Percentiles rank a stretch among this genome's conserved stretches.
These are phyloP conservation scores for Cistogaster globosa DNA, from an alignment of 2,888 invertebrate genomes.

Conservation along the genomic window DNA sequence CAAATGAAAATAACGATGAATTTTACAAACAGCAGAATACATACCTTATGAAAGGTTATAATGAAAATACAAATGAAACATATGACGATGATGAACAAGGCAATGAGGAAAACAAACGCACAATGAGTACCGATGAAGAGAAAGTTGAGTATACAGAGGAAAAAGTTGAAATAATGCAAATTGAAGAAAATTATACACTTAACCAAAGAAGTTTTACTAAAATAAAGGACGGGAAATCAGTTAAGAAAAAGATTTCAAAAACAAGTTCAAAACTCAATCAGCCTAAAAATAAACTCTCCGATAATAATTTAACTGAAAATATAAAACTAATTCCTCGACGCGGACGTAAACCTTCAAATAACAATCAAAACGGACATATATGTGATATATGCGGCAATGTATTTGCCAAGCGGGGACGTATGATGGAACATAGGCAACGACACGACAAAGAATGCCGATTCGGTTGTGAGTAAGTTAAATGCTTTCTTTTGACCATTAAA, in stretches of 20 bases:
- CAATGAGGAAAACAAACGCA: neutral
- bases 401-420: slow-evolving; percentile 79
- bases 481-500: neutral
- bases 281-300: neutral
- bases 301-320: slow-evolving; percentile 3
- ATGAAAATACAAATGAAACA: slow-evolving; percentile 21
- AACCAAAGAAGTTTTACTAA: neutral
- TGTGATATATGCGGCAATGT: slow-evolving; percentile 81
- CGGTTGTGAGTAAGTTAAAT: slow-evolving; percentile 79
- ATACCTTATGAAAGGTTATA: neutral
- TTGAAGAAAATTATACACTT: neutral
- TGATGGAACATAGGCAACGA: slow-evolving; percentile 80
- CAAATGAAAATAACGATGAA: neutral
- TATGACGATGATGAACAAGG: slow-evolving; percentile 33
- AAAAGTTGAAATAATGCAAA: neutral
- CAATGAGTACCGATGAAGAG: neutral
- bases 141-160: slow-evolving; percentile 14
- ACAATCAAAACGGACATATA: slow-evolving; percentile 77
- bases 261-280: neutral
- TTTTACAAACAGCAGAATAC: slow-evolving; percentile 21
- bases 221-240: slow-evolving; percentile 26
- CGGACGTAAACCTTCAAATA: slow-evolving; percentile 43
- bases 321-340: slow-evolving; percentile 59
- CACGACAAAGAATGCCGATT: slow-evolving; percentile 78
- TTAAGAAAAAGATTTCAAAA: slow-evolving; percentile 27